Evolutionary conservation across 2,113 vertebrate species (phyloP).

Genomic region (Nothobranchius furzeri): DNA sequence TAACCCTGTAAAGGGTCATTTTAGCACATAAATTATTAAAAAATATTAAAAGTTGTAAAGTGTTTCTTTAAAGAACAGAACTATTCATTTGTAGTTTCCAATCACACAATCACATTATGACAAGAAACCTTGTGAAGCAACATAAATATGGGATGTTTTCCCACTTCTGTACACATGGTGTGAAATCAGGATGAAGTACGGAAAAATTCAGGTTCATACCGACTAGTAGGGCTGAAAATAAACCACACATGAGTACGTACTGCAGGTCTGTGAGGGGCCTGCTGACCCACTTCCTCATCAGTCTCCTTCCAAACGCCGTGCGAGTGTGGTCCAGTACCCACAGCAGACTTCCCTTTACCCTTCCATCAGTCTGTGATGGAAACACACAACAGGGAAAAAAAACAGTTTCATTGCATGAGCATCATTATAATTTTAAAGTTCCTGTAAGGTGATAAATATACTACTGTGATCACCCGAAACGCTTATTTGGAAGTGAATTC

Average conservation of each 20-base stretch:
- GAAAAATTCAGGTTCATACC: background rate
- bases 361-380: constrained; percentile 84
- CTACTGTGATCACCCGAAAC: too few relatives aligned
- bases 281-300: constrained; percentile 92
- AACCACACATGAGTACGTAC: constrained; percentile 76
- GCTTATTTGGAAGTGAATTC: too few relatives aligned
- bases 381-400: constrained; percentile 12
- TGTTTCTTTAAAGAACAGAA: too few relatives aligned
- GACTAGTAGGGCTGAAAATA: background rate
- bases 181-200: background rate
- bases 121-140: too few relatives aligned
- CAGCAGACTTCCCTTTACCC: constrained; percentile 89
- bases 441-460: too few relatives aligned
- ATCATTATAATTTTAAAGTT: background rate
- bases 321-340: constrained; percentile 95
- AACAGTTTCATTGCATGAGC: background rate
- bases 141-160: too few relatives aligned
- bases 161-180: background rate
- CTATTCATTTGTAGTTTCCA: too few relatives aligned
- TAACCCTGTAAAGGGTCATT: too few relatives aligned
- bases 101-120: too few relatives aligned
- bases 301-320: constrained; percentile 89
- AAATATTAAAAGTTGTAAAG: too few relatives aligned
- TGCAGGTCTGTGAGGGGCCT: constrained; percentile 87
- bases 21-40: too few relatives aligned